Base-by-base conservation (phyloP, 2,797 vertebrate species). In the Sphenodon punctatus region DNA sequence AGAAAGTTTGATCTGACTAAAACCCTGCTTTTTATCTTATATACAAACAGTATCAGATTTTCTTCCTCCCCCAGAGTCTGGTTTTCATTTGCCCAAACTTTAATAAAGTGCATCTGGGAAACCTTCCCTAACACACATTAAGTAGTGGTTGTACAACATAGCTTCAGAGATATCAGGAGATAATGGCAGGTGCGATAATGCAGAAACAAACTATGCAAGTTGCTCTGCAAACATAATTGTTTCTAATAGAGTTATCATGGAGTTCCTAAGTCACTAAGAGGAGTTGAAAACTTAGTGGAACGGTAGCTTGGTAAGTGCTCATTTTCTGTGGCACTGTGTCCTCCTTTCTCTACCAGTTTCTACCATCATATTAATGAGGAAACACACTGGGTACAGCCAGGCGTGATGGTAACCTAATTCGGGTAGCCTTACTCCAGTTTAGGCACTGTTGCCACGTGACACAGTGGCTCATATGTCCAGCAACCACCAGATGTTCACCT, bases 31-130 rank as follows among this genome's bases (percentile, higher is more conserved):
- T 58, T 83, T 46, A 13, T 58, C 48, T 19, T 67, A 4, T 59
- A n/a, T 53, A 82, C 66, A 87, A 85, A 77, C 19, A 78, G 8
- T 39, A 80, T 76, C 36, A 68, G 3, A 4, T 65, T 78, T 85
- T 85, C 67, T 1, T 63, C 86, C 80, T 84, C 72, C 51, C 69
- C 82, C 27, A 32, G 32, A 30, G 27, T 7, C 16, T 32, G 72
- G 2, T 7, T 76, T 12, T 22, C 72, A 23, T 3, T 73, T 34
- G 79, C 1, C 2, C 0, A 34, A 19, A 60, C 7, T 72, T 32
- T 49, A 20, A 70, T 7, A 4, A 84, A 61, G 23, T 69, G 6
- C 32, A n/a, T 41, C 70, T 32, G 56, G 48, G 55, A 46, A 75
- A 88, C 79, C 43, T 53, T 77, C 25, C 30, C n/a, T 78, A n/a